Conservation (phyloP, 2,888 invertebrate genomes). For the Orthosia gracilis region DNA sequence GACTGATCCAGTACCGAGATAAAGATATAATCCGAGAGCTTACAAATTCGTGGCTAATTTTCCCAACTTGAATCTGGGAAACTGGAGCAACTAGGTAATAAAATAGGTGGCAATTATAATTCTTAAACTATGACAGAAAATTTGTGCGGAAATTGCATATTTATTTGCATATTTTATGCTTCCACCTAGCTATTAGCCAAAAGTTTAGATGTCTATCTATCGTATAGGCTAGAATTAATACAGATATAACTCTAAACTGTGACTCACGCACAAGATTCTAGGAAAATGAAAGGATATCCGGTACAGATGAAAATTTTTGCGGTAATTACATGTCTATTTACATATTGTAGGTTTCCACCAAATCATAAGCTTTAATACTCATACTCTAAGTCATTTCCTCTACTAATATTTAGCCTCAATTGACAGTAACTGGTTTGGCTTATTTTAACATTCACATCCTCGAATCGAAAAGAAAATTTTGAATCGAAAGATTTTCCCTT, state of each 20-base stretch:
- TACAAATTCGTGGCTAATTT: constrained; percentile 43
- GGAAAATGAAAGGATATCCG: neutral
- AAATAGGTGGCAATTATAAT: constrained; percentile 6
- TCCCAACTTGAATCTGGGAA: neutral
- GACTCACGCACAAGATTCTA: neutral
- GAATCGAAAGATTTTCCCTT: too few relatives aligned
- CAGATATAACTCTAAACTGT: neutral
- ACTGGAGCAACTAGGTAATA: constrained; percentile 5
- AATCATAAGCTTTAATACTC: too few relatives aligned
- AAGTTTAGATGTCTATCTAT: constrained; percentile 10
- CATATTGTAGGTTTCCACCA: neutral
- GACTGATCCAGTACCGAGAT: neutral
- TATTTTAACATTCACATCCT: too few relatives aligned
- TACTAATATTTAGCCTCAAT: too few relatives aligned
- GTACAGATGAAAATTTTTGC: neutral
- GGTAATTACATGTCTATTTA: neutral
- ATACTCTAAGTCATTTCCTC: too few relatives aligned
- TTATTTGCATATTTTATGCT: neutral
- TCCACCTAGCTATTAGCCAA: constrained; percentile 1
- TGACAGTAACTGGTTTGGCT: too few relatives aligned
- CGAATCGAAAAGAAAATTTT: too few relatives aligned
- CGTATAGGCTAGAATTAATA: neutral
- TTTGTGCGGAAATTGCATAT: constrained; percentile 1
- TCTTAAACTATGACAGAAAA: constrained; percentile 10
- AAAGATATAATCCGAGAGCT: neutral